Conservation (phyloP, 1,140 invertebrate species). For the Phortica variegata region DNA sequence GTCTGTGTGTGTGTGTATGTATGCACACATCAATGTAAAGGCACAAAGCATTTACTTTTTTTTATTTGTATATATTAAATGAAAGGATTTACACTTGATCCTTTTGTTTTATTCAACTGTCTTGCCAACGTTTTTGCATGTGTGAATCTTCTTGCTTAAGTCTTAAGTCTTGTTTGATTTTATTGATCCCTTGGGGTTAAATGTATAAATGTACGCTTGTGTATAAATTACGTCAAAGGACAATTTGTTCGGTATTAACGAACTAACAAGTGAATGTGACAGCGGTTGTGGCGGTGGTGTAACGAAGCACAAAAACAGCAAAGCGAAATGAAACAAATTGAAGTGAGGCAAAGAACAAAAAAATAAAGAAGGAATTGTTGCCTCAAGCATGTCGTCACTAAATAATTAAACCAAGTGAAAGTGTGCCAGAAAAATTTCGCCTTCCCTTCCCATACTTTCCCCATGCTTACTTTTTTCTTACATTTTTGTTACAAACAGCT, state of each 20-base stretch:
- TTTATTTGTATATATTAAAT: conserved; percentile 13
- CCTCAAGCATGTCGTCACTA: neutral
- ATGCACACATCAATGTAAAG: neutral
- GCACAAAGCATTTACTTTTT: conserved; percentile 1
- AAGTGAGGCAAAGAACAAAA: conserved; percentile 24
- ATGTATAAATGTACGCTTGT: conserved; percentile 21
- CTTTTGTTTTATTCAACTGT: conserved; percentile 20
- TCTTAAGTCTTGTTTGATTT: no score
- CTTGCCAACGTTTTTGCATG: conserved; percentile 2
- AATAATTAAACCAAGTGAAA: conserved; percentile 22
- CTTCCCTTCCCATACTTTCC: neutral
- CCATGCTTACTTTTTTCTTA: conserved; percentile 9
- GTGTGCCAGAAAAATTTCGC: conserved; percentile 29
- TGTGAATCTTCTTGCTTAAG: no score
- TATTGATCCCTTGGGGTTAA: conserved; percentile 36
- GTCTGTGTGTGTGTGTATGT: neutral
- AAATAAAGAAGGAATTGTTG: neutral
- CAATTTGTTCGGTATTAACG: conserved; percentile 42
- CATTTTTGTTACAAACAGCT: conserved; percentile 8
- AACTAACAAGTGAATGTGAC: conserved; percentile 3
- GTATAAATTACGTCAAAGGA: conserved; percentile 48
- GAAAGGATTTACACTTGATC: conserved; percentile 36
- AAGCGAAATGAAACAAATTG: no score
- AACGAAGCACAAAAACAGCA: no score
- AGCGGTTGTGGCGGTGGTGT: no score